Base-by-base conservation (phyloP, 1,140 invertebrate species). In the Bombus turneri region DNA sequence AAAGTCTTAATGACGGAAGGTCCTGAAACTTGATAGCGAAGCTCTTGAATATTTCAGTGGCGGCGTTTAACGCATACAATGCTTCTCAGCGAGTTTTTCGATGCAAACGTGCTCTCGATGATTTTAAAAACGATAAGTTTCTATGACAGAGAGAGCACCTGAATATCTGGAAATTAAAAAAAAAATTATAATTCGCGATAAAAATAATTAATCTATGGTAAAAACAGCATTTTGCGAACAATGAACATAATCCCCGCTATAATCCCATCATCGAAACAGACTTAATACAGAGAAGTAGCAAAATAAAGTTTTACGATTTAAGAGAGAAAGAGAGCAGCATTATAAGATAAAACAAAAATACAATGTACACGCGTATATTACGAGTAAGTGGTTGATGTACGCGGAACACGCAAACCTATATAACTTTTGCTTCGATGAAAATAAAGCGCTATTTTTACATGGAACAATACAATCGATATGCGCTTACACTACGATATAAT, bases 1-100 rank as follows among this genome's bases (percentile, higher is more conserved):
- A 82, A 86, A 86, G 82, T 69, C 68, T 41, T 85, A 85, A 81
- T 62, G 77, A 81, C 83, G 25, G 18, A 72, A 47, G 47, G 68
- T 39, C 28, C 34, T 39, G 41, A 53, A 81, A 79, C 39, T 79
- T 79, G 75, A 79, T 59, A 47, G 66, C 25, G 37, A 37, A 41
- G 25, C 74, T 43, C 18, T 9, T 57, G 82, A 71, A 84, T 84
- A 79, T 79, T 84, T 83, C 59, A 77, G 59, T 34, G 37, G 5
- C 10, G 18, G 2, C 73, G 47, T 71, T 71, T 68, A 43, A 59
- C 37, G 34, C 75, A n/a, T 22, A n/a, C n/a, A 22, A 41, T 28
- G 57, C 13, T 31, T 18, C 6, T 34, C 15, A 62, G 25, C n/a
- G 12, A 64, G 15, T 66, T 66, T 15, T 59, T 59, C 57, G 57